Evolutionary conservation across 2,888 invertebrate species (phyloP).

Genomic region (Lacanobia wlatinum): DNA sequence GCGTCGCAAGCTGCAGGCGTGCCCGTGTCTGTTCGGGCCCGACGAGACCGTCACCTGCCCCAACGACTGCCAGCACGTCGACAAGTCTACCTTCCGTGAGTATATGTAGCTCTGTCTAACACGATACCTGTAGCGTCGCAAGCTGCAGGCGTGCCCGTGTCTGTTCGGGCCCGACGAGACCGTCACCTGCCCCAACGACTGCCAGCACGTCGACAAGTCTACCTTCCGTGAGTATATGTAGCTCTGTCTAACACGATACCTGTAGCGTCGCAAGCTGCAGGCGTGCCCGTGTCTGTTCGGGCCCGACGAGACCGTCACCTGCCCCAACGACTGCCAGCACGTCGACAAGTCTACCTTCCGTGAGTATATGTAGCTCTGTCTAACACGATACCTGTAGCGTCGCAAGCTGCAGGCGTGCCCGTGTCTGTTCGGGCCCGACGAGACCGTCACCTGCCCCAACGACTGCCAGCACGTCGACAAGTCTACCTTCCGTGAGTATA

Average conservation of each 20-base stretch:
- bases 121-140: constrained; percentile 57
- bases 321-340: constrained; percentile 64
- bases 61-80: constrained; percentile 91
- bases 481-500: constrained; percentile 70
- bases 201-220: constrained; percentile 92
- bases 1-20: constrained; percentile 91
- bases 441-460: too few relatives aligned
- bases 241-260: neutral
- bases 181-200: constrained; percentile 75
- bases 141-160: constrained; percentile 93
- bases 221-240: constrained; percentile 86
- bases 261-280: constrained; percentile 87
- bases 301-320: too few relatives aligned
- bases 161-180: constrained; percentile 91
- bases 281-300: constrained; percentile 90
- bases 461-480: constrained; percentile 89
- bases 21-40: constrained; percentile 93
- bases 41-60: constrained; percentile 66
- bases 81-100: constrained; percentile 92
- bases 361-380: too few relatives aligned
- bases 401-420: constrained; percentile 93
- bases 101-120: neutral
- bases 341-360: constrained; percentile 89
- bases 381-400: neutral
- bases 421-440: too few relatives aligned